Evolutionary conservation across 2,113 vertebrate species (phyloP).

Genomic region (Actenoides lindsayi): DNA sequence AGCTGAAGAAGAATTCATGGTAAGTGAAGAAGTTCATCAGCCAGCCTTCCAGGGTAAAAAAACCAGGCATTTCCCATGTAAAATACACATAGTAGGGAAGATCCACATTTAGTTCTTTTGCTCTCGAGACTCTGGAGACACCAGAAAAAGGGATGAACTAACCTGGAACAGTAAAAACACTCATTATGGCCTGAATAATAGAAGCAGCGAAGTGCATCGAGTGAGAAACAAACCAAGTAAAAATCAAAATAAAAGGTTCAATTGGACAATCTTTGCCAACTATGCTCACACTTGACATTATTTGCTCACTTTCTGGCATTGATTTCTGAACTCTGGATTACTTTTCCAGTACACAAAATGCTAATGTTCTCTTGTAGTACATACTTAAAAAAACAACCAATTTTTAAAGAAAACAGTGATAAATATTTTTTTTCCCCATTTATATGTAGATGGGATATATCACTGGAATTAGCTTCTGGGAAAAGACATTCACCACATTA

Average conservation of each 20-base stretch:
- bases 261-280: neutral
- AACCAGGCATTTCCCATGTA: neutral
- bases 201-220: neutral
- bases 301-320: conserved; percentile 4
- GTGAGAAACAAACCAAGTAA: neutral
- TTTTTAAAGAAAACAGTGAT: neutral
- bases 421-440: neutral
- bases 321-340: neutral
- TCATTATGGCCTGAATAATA: neutral
- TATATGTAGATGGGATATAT: conserved; percentile 9
- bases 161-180: neutral
- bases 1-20: neutral
- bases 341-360: neutral
- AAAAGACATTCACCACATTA: conserved; percentile 44
- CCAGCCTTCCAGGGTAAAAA: neutral
- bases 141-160: neutral
- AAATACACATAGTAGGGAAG: neutral
- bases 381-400: neutral
- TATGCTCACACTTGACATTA: neutral
- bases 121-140: neutral
- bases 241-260: neutral
- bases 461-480: conserved; percentile 47
- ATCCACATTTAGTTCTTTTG: neutral
- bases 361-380: neutral
- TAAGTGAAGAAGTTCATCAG: neutral